These are phyloP conservation scores for Drosophila gaucha DNA, from an alignment of 2,888 invertebrate genomes.

Conservation along the genomic window DNA sequence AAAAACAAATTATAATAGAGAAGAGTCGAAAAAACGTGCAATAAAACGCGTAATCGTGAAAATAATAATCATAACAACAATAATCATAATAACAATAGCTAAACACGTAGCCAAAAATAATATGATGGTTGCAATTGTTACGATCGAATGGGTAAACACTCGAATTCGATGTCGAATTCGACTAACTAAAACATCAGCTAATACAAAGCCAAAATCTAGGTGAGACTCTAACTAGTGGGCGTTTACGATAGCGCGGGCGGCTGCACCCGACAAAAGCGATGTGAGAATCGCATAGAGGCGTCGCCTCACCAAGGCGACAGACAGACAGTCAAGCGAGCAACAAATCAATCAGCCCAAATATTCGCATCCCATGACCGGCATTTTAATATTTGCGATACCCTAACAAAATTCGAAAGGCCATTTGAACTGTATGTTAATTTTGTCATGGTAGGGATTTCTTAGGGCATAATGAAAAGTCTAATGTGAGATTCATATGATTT, in stretches of 20 bases:
- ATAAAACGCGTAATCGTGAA: constrained; percentile 67
- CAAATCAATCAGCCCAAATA: constrained; percentile 70
- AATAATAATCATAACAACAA: constrained; percentile 39
- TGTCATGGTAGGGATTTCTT: not conserved
- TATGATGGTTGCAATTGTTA: constrained; percentile 52
- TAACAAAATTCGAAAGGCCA: not conserved
- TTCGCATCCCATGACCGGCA: constrained; percentile 58
- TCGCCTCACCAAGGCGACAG: constrained; percentile 24
- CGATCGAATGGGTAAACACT: constrained; percentile 57
- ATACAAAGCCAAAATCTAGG: constrained; percentile 33
- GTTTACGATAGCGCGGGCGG: not conserved
- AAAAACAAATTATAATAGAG: constrained; percentile 3
- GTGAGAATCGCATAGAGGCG: constrained; percentile 2
- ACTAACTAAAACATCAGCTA: constrained; percentile 16
- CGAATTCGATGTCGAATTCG: constrained; percentile 14
- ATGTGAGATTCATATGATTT: no score
- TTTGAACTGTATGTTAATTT: not conserved
- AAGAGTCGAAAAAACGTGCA: constrained; percentile 2
- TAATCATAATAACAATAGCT: constrained; percentile 40
- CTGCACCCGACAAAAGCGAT: not conserved
- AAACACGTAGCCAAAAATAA: constrained; percentile 38
- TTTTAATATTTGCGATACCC: constrained; percentile 45
- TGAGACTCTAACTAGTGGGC: constrained; percentile 48
- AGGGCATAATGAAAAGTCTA: no score
- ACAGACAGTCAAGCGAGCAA: constrained; percentile 35